These are phyloP conservation scores for Diacarnus erythraeanus DNA, from an alignment of 37 sponge, comb jelly and placozoan species.

Conservation along the genomic window DNA sequence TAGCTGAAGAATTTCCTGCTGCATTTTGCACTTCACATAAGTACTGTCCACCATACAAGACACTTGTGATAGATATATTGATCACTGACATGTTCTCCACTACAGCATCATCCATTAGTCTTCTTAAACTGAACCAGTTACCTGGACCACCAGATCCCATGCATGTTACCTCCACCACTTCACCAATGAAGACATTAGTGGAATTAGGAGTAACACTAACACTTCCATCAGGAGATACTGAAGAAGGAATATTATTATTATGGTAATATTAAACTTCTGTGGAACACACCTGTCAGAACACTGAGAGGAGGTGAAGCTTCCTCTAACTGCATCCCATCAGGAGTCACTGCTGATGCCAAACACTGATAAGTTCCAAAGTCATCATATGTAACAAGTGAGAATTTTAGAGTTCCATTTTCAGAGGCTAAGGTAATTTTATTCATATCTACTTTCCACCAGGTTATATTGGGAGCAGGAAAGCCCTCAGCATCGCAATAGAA, in stretches of 20 bases:
- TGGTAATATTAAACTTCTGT: too few species aligned
- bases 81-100: neutral
- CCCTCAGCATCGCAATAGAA: conserved; percentile 46
- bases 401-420: neutral
- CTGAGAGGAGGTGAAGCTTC: neutral
- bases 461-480: conserved; percentile 35
- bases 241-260: neutral
- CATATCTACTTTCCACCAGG: neutral
- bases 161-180: conserved; percentile 34
- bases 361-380: conserved; percentile 48
- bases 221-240: conserved; percentile 25
- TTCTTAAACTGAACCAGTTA: conserved; percentile 35
- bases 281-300: neutral
- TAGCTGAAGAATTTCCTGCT: conserved; percentile 34
- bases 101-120: neutral
- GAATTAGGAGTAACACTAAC: neutral
- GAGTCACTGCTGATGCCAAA: conserved; percentile 2
- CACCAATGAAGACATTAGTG: neutral
- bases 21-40: conserved; percentile 57
- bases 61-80: neutral
- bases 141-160: conserved; percentile 57
- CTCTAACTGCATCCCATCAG: neutral
- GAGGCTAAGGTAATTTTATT: neutral
- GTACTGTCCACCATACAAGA: conserved; percentile 59
- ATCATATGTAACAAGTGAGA: neutral